Percentiles rank a stretch among this genome's conserved stretches.
Evolutionary conservation across 2,888 invertebrate genomes (phyloP).

Genomic region (Lamellibrachia columna): DNA sequence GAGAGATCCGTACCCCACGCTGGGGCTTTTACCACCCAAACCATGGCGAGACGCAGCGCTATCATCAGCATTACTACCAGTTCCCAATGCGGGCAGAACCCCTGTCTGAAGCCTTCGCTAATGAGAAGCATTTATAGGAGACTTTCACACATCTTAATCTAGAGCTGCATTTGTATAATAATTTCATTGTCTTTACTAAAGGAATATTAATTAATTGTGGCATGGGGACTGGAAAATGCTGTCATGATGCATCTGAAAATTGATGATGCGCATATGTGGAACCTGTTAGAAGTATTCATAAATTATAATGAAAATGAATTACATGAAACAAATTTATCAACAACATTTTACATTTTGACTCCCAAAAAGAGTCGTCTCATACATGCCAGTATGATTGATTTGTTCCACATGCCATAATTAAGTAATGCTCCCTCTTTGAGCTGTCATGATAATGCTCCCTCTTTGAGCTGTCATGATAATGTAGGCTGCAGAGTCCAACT

Average conservation of each 20-base stretch:
- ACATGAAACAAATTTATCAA: neutral
- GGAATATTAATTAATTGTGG: neutral
- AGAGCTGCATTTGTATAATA: conserved; percentile 19
- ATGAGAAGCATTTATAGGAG: conserved; percentile 37
- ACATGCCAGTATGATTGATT: neutral
- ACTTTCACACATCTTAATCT: neutral
- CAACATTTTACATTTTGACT: neutral
- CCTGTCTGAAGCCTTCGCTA: conserved; percentile 68
- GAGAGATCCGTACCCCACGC: conserved; percentile 48
- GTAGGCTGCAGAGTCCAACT: neutral
- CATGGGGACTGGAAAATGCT: neutral
- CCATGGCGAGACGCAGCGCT: conserved; percentile 55
- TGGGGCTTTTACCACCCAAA: conserved; percentile 63
- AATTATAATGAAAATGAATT: neutral
- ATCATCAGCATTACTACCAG: conserved; percentile 57
- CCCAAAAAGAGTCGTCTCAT: neutral
- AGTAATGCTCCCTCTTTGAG: too few relatives aligned
- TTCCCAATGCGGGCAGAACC: conserved; percentile 56
- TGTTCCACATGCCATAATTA: neutral
- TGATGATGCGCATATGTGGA: neutral
- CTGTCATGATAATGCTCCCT: too few relatives aligned
- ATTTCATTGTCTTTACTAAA: neutral
- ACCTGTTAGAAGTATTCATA: neutral
- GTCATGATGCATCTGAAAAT: neutral
- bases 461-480: neutral